phyloP scores from a whole-genome alignment of 2,113 vertebrate genomes.

The Apteryx mantelli region DNA sequence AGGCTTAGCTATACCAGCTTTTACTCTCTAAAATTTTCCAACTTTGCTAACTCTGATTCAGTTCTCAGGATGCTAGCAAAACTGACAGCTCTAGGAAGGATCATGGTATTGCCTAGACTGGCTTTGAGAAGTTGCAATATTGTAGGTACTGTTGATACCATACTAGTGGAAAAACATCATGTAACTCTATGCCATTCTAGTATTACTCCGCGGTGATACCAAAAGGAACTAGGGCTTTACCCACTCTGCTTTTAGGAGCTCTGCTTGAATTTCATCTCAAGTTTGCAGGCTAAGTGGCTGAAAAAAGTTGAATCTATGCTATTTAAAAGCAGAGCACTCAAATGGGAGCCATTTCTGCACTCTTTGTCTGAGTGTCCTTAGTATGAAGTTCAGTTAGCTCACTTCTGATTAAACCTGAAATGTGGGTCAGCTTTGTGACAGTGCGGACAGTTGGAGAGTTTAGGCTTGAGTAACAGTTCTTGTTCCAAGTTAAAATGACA shows the following conservation, averaged over 20 bases:
- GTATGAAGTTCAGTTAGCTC: neutral
- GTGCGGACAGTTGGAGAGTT: neutral
- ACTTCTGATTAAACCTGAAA: slow-evolving; percentile 7
- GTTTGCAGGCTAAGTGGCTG: neutral
- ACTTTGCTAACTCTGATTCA: neutral
- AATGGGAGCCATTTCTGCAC: neutral
- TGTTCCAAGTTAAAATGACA: neutral
- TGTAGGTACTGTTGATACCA: neutral
- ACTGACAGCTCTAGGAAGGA: neutral
- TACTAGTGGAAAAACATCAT: neutral
- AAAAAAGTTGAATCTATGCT: neutral
- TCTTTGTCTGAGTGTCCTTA: neutral
- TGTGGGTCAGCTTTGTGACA: neutral
- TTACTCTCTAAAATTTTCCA: neutral
- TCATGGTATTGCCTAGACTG: fast-evolving
- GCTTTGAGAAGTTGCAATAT: neutral
- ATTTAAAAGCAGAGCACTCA: neutral
- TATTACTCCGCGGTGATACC: neutral
- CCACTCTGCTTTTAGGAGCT: neutral
- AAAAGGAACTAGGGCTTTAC: neutral
- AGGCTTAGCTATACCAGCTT: neutral
- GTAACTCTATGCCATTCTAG: no score
- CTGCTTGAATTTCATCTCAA: neutral
- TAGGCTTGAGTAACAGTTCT: neutral
- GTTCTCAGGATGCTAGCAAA: neutral